These are phyloP conservation scores for Proctacanthus coquilletti DNA, from an alignment of 1,140 invertebrate species.

Conservation along the genomic window DNA sequence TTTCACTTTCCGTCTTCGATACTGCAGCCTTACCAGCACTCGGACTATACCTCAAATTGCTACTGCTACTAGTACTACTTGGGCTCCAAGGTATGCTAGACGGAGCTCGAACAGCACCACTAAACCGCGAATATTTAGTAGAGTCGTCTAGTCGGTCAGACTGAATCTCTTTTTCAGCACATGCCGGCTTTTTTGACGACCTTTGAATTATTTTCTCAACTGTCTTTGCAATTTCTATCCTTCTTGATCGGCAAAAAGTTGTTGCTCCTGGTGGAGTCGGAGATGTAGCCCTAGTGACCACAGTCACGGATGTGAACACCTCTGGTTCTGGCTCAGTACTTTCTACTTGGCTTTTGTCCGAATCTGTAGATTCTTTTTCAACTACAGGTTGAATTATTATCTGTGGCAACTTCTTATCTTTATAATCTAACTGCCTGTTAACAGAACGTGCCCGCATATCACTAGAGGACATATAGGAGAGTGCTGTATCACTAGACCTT, in stretches of 20 bases:
- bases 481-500: conserved; percentile 11
- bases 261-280: conserved; percentile 50
- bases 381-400: not conserved
- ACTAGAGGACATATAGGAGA: conserved; percentile 25
- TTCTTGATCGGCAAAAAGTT: conserved; percentile 40
- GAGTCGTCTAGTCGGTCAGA: conserved; percentile 48
- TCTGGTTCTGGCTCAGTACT: conserved; percentile 13
- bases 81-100: conserved; percentile 49
- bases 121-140: conserved; percentile 42
- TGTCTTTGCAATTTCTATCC: conserved; percentile 52
- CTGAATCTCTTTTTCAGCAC: conserved; percentile 48
- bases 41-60: conserved; percentile 24
- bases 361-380: conserved; percentile 2
- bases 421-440: conserved; percentile 3
- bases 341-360: conserved; percentile 6
- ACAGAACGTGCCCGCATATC: conserved; percentile 22
- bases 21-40: no score
- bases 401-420: not conserved
- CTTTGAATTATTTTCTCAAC: conserved; percentile 48
- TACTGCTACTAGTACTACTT: conserved; percentile 41
- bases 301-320: conserved; percentile 37
- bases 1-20: no score
- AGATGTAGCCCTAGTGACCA: conserved; percentile 57
- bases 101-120: conserved; percentile 35
- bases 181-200: conserved; percentile 36